Percentiles rank a stretch among this genome's conserved stretches.
Conservation (phyloP, 2,888 invertebrate species). For the Pandemis corylana region DNA sequence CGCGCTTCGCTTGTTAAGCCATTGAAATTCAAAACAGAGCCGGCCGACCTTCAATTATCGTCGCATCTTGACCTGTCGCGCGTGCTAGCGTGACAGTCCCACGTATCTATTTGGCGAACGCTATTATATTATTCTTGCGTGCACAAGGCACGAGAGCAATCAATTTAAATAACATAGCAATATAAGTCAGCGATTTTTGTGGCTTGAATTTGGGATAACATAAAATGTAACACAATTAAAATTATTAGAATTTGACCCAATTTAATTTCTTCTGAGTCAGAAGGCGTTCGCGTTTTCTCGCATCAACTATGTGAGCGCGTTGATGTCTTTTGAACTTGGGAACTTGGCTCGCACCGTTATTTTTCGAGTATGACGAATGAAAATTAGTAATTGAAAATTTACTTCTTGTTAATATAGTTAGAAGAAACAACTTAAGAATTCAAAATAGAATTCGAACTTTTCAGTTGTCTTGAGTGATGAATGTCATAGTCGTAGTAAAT, state of each 20-base stretch:
- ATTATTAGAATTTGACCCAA: no score
- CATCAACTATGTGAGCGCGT: neutral
- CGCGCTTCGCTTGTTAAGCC: conserved; percentile 32
- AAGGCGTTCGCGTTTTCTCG: neutral
- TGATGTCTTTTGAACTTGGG: conserved; percentile 4
- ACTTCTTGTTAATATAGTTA: no score
- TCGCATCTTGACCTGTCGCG: conserved; percentile 6
- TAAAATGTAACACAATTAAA: neutral
- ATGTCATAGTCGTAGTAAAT: no score
- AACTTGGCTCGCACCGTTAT: neutral
- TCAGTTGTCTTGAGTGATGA: no score
- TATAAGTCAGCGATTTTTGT: neutral
- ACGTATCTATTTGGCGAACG: conserved; percentile 10
- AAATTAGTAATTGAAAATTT: no score
- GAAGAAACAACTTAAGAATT: no score
- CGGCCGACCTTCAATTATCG: conserved; percentile 26
- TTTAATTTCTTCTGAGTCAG: neutral
- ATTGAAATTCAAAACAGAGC: conserved; percentile 33
- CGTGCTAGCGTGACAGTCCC: neutral
- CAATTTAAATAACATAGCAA: neutral
- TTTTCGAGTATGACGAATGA: no score
- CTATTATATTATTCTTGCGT: conserved; percentile 3
- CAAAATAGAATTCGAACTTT: no score
- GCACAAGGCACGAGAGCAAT: neutral
- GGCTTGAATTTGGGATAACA: neutral